Evolutionary conservation across 2,888 invertebrate species (phyloP).

Genomic region (Pomacea canaliculata): DNA sequence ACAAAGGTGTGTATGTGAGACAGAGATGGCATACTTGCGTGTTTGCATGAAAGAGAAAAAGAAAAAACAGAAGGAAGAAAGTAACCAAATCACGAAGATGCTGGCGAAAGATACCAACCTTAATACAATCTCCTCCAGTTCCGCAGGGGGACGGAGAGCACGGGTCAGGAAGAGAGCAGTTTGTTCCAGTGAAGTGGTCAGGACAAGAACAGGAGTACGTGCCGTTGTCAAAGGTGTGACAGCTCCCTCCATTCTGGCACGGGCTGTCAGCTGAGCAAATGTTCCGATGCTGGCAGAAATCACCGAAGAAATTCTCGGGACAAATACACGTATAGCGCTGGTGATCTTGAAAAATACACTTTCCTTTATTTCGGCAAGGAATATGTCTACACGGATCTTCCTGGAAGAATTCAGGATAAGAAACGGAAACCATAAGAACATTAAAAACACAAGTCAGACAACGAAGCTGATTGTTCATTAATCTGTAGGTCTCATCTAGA

Average conservation of each 20-base stretch:
- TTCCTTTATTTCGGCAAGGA: slow-evolving; percentile 48
- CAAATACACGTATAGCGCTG: slow-evolving; percentile 47
- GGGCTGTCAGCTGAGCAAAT: slow-evolving; percentile 38
- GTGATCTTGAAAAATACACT: slow-evolving; percentile 42
- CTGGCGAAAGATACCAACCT: background rate
- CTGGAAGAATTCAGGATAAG: background rate
- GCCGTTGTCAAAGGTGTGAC: slow-evolving; percentile 39
- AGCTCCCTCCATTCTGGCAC: slow-evolving; percentile 49
- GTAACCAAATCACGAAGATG: too few relatives aligned
- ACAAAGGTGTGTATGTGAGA: too few relatives aligned
- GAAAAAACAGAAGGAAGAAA: too few relatives aligned
- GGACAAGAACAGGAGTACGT: slow-evolving; percentile 51
- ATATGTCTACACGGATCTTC: slow-evolving; percentile 40
- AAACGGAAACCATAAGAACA: too few relatives aligned
- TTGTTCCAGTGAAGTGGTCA: slow-evolving; percentile 37
- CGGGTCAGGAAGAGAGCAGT: slow-evolving; percentile 41
- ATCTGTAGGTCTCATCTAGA: too few relatives aligned
- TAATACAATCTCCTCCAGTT: slow-evolving; percentile 27
- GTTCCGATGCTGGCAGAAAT: slow-evolving; percentile 43
- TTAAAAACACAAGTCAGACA: too few relatives aligned
- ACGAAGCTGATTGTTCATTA: too few relatives aligned
- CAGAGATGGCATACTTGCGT: too few relatives aligned
- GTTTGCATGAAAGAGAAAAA: too few relatives aligned
- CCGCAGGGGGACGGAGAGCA: slow-evolving; percentile 48
- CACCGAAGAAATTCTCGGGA: slow-evolving; percentile 39